A percentile compares a stretch with the other conserved stretches of the same genome.
These are phyloP conservation scores for Monopis laevigella DNA, from an alignment of 2,888 invertebrate genomes.

Conservation along the genomic window DNA sequence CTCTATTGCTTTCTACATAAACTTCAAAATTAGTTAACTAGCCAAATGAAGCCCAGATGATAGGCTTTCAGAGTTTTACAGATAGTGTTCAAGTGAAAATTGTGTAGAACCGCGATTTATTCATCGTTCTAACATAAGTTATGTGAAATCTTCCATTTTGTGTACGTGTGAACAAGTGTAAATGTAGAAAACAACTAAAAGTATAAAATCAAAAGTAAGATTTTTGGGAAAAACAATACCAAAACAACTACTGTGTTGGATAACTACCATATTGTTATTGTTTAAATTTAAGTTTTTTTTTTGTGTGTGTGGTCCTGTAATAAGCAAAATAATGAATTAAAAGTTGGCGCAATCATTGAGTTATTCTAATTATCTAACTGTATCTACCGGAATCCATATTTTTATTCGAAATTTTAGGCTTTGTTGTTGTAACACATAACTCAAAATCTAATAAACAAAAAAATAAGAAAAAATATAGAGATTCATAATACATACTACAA, in stretches of 20 bases:
- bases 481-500: no score
- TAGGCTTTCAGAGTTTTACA: constrained; percentile 38
- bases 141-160: constrained; percentile 10
- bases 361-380: no score
- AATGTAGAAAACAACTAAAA: no score
- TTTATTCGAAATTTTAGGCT: no score
- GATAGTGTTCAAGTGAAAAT: constrained; percentile 45
- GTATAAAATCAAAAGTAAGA: background rate
- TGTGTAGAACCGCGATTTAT: constrained; percentile 29
- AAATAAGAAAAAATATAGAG: no score
- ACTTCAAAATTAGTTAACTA: background rate
- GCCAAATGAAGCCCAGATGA: constrained; percentile 35
- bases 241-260: constrained; percentile 5
- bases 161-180: background rate
- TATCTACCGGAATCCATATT: no score
- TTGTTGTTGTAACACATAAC: no score
- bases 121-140: constrained; percentile 12
- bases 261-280: background rate
- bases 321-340: no score
- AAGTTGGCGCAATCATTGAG: no score
- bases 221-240: background rate
- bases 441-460: no score
- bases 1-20: constrained; percentile 18
- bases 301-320: no score
- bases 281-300: no score